Conservation (phyloP, 2,113 vertebrate species). For the Laticauda colubrina region DNA sequence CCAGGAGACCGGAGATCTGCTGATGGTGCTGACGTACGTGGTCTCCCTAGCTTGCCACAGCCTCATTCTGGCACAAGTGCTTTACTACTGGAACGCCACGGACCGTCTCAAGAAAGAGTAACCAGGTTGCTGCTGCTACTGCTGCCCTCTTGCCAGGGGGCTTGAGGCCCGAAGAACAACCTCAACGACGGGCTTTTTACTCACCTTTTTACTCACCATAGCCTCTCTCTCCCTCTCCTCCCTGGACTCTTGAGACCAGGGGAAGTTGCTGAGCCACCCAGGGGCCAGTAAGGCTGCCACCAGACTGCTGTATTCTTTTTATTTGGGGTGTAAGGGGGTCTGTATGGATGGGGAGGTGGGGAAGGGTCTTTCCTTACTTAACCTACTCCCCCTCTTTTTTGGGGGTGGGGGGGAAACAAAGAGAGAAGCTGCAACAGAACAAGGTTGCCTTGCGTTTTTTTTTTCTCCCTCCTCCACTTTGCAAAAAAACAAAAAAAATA, state of each 20-base stretch:
- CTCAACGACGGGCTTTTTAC: too few relatives aligned
- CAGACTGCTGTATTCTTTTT: neutral
- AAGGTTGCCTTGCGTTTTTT: too few relatives aligned
- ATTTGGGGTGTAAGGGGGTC: neutral
- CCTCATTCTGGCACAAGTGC: conserved; percentile 78
- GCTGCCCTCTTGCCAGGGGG: neutral
- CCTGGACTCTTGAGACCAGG: too few relatives aligned
- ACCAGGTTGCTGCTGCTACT: too few relatives aligned
- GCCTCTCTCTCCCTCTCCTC: too few relatives aligned
- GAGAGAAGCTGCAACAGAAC: accelerated
- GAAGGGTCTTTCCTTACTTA: neutral
- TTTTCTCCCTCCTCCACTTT: too few relatives aligned
- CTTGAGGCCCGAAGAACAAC: neutral
- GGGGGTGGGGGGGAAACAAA: neutral
- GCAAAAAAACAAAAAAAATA: too few relatives aligned
- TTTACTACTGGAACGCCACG: conserved; percentile 82
- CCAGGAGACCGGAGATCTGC: conserved; percentile 84
- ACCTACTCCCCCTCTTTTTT: neutral
- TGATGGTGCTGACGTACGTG: conserved; percentile 83
- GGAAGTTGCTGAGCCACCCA: too few relatives aligned
- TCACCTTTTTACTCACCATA: neutral
- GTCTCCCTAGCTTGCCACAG: conserved; percentile 84
- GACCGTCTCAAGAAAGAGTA: conserved; percentile 58
- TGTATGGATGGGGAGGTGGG: too few relatives aligned
- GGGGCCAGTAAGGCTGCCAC: neutral